Evolutionary conservation across 2,113 vertebrate species (phyloP), one percentile per base, ranked within the genome.

Genomic region (Chroicocephalus ridibundus): DNA sequence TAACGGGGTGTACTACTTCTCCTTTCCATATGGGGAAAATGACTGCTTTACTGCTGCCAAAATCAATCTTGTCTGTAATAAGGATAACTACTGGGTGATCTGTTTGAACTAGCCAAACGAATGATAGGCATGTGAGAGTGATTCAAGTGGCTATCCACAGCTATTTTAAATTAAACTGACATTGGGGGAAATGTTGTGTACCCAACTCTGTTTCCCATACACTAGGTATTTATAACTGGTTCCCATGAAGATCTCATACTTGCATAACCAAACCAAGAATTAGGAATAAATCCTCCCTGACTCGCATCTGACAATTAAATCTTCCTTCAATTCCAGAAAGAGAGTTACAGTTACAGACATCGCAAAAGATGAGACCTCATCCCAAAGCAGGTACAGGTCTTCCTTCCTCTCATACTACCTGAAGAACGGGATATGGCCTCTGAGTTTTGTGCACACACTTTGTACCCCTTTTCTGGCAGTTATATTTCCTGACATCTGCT

Each of bases 81-180:
- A 75, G 42, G 77, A 51, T 79, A 97, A 84, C 75, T 89, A 81
- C 85, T 4, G 68, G 52, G 36, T 85, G 75, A 94, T 70, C 58
- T 65, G 21, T 46, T 68, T 61, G 55, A 94, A 81, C 61, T 47
- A 94, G 82, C 32, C 58, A 96, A 93, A 91, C 1, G 7, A 83
- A 83, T 82, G 88, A 88, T 6, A 91, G 93, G 94, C 72, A 93
- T 64, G 21, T 58, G 65, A 95, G 76, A 64, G 36, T 24, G 76
- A 91, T 83, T 95, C 54, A 86, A 86, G 68, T 80, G 80, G 46
- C 51, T 81, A 90, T 81, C 89, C 55, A 83, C 60, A 88, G 76
- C 32, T 95, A 88, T 80, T 90, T 96, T 76, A 88, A 83, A 95
- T 92, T 74, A 93, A 81, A 66, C 17, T 86, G 81, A 86, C 46